phyloP scores from a whole-genome alignment of 2,888 invertebrate species.

The Reticulitermes lucifugus region DNA sequence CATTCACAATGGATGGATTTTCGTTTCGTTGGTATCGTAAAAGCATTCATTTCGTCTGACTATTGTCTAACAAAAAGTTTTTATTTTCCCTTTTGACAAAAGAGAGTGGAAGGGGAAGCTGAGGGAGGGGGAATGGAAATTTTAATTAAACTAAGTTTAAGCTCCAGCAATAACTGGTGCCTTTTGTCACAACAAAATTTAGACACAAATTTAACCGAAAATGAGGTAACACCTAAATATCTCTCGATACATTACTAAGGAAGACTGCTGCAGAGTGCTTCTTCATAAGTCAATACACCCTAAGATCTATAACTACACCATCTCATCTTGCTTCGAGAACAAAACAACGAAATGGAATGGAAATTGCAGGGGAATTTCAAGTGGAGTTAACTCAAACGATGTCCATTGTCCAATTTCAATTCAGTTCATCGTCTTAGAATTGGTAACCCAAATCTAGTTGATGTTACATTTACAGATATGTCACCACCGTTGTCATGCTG shows the following conservation, averaged over 20 bases:
- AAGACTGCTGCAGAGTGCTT: neutral
- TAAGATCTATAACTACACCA: slow-evolving; percentile 17
- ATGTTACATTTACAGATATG: slow-evolving; percentile 1
- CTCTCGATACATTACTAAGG: slow-evolving; percentile 9
- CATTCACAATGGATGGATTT: slow-evolving; percentile 50
- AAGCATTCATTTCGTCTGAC: slow-evolving; percentile 52
- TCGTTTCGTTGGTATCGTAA: slow-evolving; percentile 48
- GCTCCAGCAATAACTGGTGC: slow-evolving; percentile 40
- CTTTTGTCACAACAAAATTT: slow-evolving; percentile 43
- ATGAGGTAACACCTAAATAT: slow-evolving; percentile 42
- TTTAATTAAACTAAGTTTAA: slow-evolving; percentile 43
- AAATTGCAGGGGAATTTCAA: slow-evolving; percentile 24
- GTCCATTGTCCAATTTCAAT: slow-evolving; percentile 28
- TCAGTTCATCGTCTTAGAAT: neutral
- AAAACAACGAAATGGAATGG: slow-evolving; percentile 26
- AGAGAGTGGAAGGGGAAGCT: slow-evolving; percentile 49
- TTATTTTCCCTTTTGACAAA: slow-evolving; percentile 39
- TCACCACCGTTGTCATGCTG: neutral
- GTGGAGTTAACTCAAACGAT: slow-evolving; percentile 16
- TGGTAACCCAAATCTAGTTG: neutral
- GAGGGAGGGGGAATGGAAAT: slow-evolving; percentile 49
- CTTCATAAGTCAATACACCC: slow-evolving; percentile 11
- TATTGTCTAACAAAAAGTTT: slow-evolving; percentile 50
- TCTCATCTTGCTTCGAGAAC: slow-evolving; percentile 35
- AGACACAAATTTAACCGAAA: slow-evolving; percentile 43